Base-by-base conservation (phyloP, 2,797 vertebrate species). In the Clamator glandarius region DNA sequence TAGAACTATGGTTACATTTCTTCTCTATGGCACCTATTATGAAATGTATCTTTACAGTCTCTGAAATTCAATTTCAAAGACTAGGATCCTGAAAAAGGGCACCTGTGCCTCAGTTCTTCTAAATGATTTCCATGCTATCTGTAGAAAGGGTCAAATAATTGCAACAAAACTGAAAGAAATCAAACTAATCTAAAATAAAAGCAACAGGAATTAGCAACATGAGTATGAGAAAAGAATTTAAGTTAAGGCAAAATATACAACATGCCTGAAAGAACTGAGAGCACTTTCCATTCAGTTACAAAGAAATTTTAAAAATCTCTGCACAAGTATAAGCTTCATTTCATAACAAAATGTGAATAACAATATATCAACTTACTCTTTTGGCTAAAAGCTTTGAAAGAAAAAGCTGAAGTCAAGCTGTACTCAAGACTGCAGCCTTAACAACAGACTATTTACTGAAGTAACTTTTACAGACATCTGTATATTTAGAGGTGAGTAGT, bases 201-300 rank as follows among this genome's bases (percentile, higher is more conserved):
- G 48, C 51, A 83, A 78, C 3, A 89, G 80, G 58, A 96, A 89
- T 86, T 93, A 92, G 88, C 81, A 92, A 73, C 42, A 44, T 91
- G 51, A 95, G 23, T 84, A 96, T 76, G 80, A 19, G 87, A 68
- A 88, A 87, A 54, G 75, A 29, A 89, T 35, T 4, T 23, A 90
- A 88, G 68, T 84, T 95, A 96, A 89, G 73, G 87, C 84, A 95
- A 92, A 95, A 95, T 69, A 85, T n/a, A 57, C 28, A 95, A 63
- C 46, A 81, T 67, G 90, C 87, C 39, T 88, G 75, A 84, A 78
- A 44, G 63, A 93, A 90, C 26, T 58, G 67, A 84, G 25, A 54
- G 59, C 51, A 59, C 51, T 69, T 82, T 15, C 28, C 36, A 57
- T 46, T 77, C 24, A 84, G 55, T 66, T 84, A 80, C 79, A 51